phyloP scores from a whole-genome alignment of 2,113 vertebrate genomes.

The Calyptommatus sinebrachiatus region DNA sequence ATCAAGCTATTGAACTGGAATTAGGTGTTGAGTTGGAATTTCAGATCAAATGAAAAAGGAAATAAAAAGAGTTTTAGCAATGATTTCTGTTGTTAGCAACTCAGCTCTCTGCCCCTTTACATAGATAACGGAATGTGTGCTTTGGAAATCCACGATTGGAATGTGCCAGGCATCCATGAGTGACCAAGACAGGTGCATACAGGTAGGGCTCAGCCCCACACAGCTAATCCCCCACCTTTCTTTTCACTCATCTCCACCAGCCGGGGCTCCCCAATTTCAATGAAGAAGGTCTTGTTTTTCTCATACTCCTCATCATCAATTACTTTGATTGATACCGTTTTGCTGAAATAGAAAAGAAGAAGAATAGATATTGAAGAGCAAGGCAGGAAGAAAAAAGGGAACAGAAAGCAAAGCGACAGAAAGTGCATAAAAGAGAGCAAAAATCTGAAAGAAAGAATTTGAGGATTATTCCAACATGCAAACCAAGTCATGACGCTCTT shows the following conservation, averaged over 20 bases:
- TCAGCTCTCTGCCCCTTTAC: conserved; percentile 67
- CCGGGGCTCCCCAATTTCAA: conserved; percentile 91
- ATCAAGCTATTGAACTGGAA: neutral
- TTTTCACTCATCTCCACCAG: conserved; percentile 98
- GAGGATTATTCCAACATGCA: conserved; percentile 2
- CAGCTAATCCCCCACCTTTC: conserved; percentile 90
- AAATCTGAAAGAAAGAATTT: conserved; percentile 38
- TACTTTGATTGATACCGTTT: conserved; percentile 93
- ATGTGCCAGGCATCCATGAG: conserved; percentile 71
- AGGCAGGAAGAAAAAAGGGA: conserved; percentile 66
- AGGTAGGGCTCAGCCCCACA: conserved; percentile 65
- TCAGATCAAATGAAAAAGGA: neutral
- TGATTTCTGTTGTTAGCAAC: neutral
- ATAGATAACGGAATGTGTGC: conserved; percentile 64
- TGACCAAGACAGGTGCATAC: conserved; percentile 73
- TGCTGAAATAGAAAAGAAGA: conserved; percentile 90
- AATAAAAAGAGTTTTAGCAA: neutral
- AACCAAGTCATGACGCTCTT: neutral
- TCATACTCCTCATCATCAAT: conserved; percentile 98
- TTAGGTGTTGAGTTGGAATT: neutral
- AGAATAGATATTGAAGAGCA: conserved; percentile 70
- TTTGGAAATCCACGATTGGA: conserved; percentile 54
- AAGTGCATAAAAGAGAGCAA: conserved; percentile 13
- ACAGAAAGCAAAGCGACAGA: conserved; percentile 52
- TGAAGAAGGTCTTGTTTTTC: conserved; percentile 99